Percentiles rank a stretch among this genome's conserved stretches.
Evolutionary conservation across 2,113 vertebrate species (phyloP).

Genomic region (Lepisosteus oculatus): DNA sequence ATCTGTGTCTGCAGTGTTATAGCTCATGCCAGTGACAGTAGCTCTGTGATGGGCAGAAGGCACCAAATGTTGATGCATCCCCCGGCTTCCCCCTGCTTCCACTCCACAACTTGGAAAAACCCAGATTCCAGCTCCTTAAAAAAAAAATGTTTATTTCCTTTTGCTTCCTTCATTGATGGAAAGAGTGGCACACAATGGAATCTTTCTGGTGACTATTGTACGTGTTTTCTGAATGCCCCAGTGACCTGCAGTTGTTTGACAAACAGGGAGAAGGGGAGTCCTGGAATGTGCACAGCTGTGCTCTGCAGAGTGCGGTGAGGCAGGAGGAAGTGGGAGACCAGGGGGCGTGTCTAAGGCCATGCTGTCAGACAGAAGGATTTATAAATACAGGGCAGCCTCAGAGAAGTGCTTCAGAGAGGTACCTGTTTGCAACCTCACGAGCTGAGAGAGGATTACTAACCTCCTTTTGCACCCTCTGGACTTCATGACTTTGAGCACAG

Average conservation of each 20-base stretch:
- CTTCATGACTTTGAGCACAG: conserved; percentile 16
- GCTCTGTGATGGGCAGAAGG: no score
- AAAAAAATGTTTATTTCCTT: no score
- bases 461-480: conserved; percentile 4
- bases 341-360: conserved; percentile 41
- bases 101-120: no score
- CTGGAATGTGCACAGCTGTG: conserved; percentile 46
- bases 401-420: conserved; percentile 35
- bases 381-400: conserved; percentile 34
- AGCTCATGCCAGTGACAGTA: no score
- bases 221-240: not conserved
- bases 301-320: conserved; percentile 34
- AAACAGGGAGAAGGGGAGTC: conserved; percentile 31
- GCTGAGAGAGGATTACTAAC: conserved; percentile 18
- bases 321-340: conserved; percentile 29
- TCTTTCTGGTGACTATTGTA: no score
- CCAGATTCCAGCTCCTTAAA: no score
- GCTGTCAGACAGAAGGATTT: conserved; percentile 38
- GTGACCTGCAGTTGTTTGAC: conserved; percentile 12
- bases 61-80: no score
- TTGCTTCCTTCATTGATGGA: no score
- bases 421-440: conserved; percentile 42
- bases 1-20: no score
- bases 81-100: no score
- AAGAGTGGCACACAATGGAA: no score